Percentiles rank a stretch among this genome's conserved stretches.
Conservation (phyloP, 2,888 invertebrate genomes). For the Eutolmus rufibarbis region DNA sequence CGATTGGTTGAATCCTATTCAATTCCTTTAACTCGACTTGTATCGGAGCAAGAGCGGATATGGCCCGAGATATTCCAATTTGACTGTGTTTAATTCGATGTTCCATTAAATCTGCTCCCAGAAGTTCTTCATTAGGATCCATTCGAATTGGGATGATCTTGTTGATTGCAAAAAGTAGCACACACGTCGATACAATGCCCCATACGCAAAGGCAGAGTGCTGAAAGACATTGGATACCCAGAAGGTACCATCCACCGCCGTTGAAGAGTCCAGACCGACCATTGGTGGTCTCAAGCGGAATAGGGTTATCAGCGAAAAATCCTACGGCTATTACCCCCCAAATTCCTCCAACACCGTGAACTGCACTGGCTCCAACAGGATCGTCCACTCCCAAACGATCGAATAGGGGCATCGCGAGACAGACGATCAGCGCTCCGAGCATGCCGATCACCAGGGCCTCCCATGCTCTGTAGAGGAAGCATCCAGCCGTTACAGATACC, state of each 20-base stretch:
- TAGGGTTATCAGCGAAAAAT: slow-evolving; percentile 85
- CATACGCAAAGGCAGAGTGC: slow-evolving; percentile 76
- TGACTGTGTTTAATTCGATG: slow-evolving; percentile 77
- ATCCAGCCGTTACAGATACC: slow-evolving; percentile 88
- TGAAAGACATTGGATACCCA: slow-evolving; percentile 82
- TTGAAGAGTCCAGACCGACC: slow-evolving; percentile 78
- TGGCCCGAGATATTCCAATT: slow-evolving; percentile 75
- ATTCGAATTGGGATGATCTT: slow-evolving; percentile 83
- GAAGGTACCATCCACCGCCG: slow-evolving; percentile 87
- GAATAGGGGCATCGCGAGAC: slow-evolving; percentile 75
- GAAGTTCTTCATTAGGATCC: slow-evolving; percentile 82
- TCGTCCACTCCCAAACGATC: slow-evolving; percentile 79
- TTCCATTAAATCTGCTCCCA: slow-evolving; percentile 90
- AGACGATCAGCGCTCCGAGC: slow-evolving; percentile 78
- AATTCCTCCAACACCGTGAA: slow-evolving; percentile 81
- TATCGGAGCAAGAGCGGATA: slow-evolving; percentile 75
- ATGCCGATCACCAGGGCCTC: slow-evolving; percentile 84
- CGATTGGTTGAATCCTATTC: slow-evolving; percentile 61
- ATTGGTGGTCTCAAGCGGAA: slow-evolving; percentile 80
- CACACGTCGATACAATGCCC: slow-evolving; percentile 76
- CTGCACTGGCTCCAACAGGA: slow-evolving; percentile 90
- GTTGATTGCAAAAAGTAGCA: slow-evolving; percentile 80
- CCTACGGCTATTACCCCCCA: slow-evolving; percentile 88
- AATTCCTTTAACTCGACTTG: slow-evolving; percentile 64
- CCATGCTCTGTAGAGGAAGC: slow-evolving; percentile 86